Conservation (phyloP, 2,888 invertebrate species). For the Achlya flavicornis region DNA sequence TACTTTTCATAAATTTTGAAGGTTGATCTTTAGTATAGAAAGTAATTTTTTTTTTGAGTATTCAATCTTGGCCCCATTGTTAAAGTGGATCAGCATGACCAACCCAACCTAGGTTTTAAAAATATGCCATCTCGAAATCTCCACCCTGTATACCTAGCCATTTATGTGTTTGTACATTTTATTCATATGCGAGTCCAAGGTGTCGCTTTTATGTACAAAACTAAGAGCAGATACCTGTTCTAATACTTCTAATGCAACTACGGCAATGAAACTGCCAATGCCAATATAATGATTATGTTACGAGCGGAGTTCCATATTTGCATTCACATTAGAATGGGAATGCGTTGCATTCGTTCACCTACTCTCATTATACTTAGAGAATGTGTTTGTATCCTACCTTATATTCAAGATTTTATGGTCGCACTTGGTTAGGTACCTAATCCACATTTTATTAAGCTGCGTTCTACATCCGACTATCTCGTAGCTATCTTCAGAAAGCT, state of each 20-base stretch:
- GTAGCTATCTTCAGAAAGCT: too few species aligned
- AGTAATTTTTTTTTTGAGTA: too few species aligned
- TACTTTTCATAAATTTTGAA: too few species aligned
- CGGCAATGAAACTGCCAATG: conserved; percentile 1
- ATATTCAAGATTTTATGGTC: not conserved
- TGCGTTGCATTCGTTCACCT: not conserved
- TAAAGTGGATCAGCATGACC: too few species aligned
- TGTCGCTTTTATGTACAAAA: not conserved
- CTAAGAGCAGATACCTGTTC: conserved; percentile 6
- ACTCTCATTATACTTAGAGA: not conserved
- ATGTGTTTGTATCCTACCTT: not conserved
- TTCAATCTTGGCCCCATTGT: too few species aligned
- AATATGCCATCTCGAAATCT: too few species aligned
- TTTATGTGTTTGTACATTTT: not conserved
- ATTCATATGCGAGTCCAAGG: not conserved
- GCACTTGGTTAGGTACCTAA: not conserved
- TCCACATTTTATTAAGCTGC: not conserved
- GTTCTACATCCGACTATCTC: not conserved
- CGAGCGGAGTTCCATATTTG: not conserved
- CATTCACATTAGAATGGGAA: not conserved
- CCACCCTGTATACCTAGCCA: too few species aligned
- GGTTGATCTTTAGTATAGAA: too few species aligned
- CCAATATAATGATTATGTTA: conserved; percentile 1
- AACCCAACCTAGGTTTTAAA: too few species aligned
- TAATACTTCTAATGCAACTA: conserved; percentile 6